Percentiles rank a stretch among this genome's conserved stretches.
Conservation (phyloP, 2,888 invertebrate species). For the Tolmerus cingulatus region DNA sequence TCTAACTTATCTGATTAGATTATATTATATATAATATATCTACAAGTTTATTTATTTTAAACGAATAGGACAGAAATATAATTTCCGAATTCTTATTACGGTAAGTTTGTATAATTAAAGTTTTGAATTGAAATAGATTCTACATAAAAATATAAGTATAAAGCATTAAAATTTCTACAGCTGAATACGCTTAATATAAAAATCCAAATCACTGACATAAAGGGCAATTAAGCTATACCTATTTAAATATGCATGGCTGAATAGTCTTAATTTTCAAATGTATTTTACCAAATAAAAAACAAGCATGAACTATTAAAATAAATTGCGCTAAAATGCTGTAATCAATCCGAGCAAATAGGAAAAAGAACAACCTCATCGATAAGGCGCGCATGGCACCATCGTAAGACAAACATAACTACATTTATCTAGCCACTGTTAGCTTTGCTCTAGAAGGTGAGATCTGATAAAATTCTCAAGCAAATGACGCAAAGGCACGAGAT, state of each 20-base stretch:
- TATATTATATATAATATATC: too few relatives aligned
- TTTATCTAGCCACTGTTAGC: neutral
- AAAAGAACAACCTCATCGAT: neutral
- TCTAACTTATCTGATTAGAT: too few relatives aligned
- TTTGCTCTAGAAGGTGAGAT: neutral
- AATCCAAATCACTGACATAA: too few relatives aligned
- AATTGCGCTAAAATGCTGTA: neutral
- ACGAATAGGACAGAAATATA: too few relatives aligned
- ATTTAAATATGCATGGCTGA: neutral
- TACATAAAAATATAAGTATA: too few relatives aligned
- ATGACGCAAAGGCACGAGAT: neutral
- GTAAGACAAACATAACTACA: neutral
- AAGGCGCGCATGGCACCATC: neutral
- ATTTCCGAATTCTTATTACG: too few relatives aligned
- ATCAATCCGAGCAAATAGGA: neutral
- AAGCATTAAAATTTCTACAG: too few relatives aligned
- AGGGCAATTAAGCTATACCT: neutral
- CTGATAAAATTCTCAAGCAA: slow-evolving; percentile 10
- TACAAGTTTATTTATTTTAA: too few relatives aligned
- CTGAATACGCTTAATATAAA: too few relatives aligned
- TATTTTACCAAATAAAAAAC: neutral
- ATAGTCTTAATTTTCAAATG: neutral
- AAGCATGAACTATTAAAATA: neutral
- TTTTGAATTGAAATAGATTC: too few relatives aligned
- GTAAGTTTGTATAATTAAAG: too few relatives aligned